Evolutionary conservation across 2,797 vertebrate genomes (phyloP).

Genomic region (Myotis findleyi): DNA sequence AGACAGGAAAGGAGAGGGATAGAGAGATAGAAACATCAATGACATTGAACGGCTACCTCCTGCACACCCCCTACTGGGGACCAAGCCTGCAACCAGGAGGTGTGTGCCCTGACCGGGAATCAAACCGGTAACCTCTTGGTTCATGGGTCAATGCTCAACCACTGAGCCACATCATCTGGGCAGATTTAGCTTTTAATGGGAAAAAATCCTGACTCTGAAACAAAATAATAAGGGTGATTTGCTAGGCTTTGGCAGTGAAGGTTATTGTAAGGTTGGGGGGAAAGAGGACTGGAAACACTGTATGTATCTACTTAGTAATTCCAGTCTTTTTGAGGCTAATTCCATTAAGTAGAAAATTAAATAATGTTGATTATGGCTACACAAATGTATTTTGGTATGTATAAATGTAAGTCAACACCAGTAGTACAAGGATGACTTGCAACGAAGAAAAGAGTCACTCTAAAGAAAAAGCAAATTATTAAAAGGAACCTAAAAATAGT

Average conservation of each 20-base stretch:
- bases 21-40: too few species aligned
- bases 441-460: slow-evolving; percentile 20
- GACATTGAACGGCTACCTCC: too few species aligned
- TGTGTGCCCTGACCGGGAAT: too few species aligned
- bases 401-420: slow-evolving; percentile 38
- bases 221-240: neutral
- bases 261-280: neutral
- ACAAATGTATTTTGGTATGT: slow-evolving; percentile 12
- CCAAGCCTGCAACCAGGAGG: too few species aligned
- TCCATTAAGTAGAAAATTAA: slow-evolving; percentile 32
- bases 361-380: neutral
- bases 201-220: slow-evolving; percentile 24
- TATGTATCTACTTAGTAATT: slow-evolving; percentile 32
- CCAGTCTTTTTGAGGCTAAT: slow-evolving; percentile 9
- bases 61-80: too few species aligned
- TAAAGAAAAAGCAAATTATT: slow-evolving; percentile 58
- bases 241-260: slow-evolving; percentile 1
- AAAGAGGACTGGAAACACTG: neutral
- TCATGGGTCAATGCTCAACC: too few species aligned
- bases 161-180: too few species aligned
- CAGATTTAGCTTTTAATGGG: neutral
- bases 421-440: neutral
- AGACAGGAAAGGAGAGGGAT: too few species aligned
- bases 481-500: slow-evolving; percentile 54
- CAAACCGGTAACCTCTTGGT: too few species aligned